Evolutionary conservation across 2,797 vertebrate genomes (phyloP).

Genomic region (Channallabes apus): DNA sequence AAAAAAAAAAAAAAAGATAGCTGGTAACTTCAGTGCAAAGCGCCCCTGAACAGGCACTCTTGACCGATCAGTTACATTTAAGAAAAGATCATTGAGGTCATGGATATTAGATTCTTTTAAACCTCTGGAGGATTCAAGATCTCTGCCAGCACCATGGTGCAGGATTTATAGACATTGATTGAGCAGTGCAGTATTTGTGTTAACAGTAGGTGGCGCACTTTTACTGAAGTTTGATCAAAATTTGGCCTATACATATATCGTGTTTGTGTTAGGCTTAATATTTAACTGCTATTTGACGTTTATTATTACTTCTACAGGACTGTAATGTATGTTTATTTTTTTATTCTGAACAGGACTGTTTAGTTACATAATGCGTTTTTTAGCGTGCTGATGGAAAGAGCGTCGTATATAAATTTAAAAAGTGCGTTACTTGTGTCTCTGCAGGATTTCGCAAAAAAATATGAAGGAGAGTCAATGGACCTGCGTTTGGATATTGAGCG

Average conservation of each 20-base stretch:
- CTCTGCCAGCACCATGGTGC: not conserved
- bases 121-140: not conserved
- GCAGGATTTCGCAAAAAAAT: slow-evolving; percentile 88
- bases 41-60: not conserved
- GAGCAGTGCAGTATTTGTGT: not conserved
- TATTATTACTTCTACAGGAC: not conserved
- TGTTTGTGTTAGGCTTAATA: not conserved
- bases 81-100: not conserved
- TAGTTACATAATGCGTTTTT: not conserved
- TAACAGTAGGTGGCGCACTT: slow-evolving; percentile 44
- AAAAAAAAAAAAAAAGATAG: too few relatives aligned
- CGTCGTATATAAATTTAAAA: not conserved
- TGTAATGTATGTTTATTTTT: not conserved
- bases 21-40: not conserved
- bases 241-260: not conserved
- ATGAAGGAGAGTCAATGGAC: slow-evolving; percentile 93
- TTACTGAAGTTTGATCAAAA: not conserved
- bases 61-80: not conserved
- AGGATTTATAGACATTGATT: not conserved
- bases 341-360: not conserved
- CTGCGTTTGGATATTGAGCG: slow-evolving; percentile 96
- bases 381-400: not conserved
- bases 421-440: slow-evolving; percentile 41
- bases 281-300: too few relatives aligned
- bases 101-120: not conserved